Base-by-base conservation (phyloP, 2,113 vertebrate genomes). In the Prinia subflava region DNA sequence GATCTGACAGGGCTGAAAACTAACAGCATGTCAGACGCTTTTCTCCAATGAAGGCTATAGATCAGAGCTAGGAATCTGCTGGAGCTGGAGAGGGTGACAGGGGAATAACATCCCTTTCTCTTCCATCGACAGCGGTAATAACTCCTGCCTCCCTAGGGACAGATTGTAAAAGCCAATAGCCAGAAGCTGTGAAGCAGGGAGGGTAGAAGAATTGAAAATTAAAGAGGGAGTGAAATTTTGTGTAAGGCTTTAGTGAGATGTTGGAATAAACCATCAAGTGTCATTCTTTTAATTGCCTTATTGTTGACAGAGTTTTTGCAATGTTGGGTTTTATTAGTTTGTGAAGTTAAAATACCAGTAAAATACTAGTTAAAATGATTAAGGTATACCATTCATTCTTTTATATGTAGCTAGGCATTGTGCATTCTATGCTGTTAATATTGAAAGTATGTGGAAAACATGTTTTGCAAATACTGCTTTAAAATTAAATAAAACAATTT, bases 101-200 rank as follows among this genome's bases (percentile, higher is more conserved):
- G 98, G 99, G 99, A 99, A 99, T 99, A 99, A 99, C 99, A 99
- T 99, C 99, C 99, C 98, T 99, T 99, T 99, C 99, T 99, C 99
- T 99, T 99, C 98, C 98, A 98, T 98, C 98, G 99, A 99, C 99
- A 99, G 98, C 99, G 98, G 98, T 98, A 99, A 99, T 99, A 99
- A 99, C 99, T 99, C 99, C 98, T 99, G 97, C 87, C 97, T 99
- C 99, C 98, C 99, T 97, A 96, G 99, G 99, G 99, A 99, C 98
- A 99, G 99, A 99, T 99, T 99, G 99, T 99, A 98, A 99, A 99
- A 99, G 99, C 99, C 99, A 99, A 99, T 99, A 99, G 99, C 98
- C 97, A 98, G 98, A 97, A 98, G 98, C 99, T 98, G 98, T 99
- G 99, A 99, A 99, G 99, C 99, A 99, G 98, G 98, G 98, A 99